These are phyloP conservation scores for Protaetia brevitarsis DNA, from an alignment of 1,140 invertebrate species.

Conservation along the genomic window DNA sequence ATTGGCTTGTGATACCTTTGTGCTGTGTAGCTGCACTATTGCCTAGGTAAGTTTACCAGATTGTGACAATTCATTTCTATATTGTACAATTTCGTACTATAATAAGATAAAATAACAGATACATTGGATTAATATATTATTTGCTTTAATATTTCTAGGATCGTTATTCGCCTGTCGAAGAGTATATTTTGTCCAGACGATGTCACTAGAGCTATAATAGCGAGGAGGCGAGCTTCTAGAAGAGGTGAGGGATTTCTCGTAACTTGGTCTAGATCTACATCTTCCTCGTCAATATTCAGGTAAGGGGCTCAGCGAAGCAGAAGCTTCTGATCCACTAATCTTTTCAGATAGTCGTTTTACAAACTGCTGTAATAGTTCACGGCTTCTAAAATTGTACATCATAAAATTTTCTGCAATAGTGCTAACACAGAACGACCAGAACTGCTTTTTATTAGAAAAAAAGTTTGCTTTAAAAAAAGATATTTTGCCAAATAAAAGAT, in stretches of 20 bases:
- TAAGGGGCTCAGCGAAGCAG: conserved; percentile 39
- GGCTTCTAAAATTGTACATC: background rate
- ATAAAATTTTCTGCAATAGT: background rate
- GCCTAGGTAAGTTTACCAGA: conserved; percentile 82
- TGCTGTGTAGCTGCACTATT: conserved; percentile 74
- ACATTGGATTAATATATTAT: background rate
- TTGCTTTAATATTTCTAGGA: conserved; percentile 43
- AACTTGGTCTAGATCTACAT: conserved; percentile 63
- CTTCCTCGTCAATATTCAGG: conserved; percentile 63
- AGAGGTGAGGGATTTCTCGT: conserved; percentile 62
- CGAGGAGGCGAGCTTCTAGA: conserved; percentile 49
- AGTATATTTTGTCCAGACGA: conserved; percentile 55
- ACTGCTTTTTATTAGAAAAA: conserved; percentile 1
- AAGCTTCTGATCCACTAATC: background rate
- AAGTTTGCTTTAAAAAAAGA: conserved; percentile 19
- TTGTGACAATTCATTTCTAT: too few relatives aligned
- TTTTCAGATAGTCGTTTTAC: conserved; percentile 6
- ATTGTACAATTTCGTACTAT: background rate
- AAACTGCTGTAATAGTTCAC: background rate
- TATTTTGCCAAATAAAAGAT: background rate
- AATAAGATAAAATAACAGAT: background rate
- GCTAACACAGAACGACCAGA: background rate
- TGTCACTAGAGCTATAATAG: conserved; percentile 54
- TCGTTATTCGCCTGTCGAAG: conserved; percentile 50
- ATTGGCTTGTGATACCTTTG: conserved; percentile 78